These are phyloP conservation scores for Leucophenga maculata DNA, from an alignment of 2,888 invertebrate genomes.

Conservation along the genomic window DNA sequence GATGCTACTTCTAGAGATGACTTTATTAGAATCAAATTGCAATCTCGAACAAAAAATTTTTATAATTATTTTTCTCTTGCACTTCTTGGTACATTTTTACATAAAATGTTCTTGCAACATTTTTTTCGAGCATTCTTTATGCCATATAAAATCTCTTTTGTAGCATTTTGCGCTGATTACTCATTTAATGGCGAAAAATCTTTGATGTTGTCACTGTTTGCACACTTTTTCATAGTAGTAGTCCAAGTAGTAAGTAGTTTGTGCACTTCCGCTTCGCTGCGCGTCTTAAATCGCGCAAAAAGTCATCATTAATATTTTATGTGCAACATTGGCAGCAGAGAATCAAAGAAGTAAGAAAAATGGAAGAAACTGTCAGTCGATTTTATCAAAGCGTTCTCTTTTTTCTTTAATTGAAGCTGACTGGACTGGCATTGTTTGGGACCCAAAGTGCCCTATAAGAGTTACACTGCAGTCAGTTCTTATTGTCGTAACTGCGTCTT, in stretches of 20 bases:
- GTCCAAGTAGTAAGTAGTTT: not conserved
- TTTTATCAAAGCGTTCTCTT: constrained; percentile 31
- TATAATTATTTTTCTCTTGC: no score
- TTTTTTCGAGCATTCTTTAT: no score
- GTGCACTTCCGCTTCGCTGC: constrained; percentile 22
- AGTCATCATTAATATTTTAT: constrained; percentile 51
- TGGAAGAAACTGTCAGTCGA: not conserved
- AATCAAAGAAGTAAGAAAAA: constrained; percentile 9
- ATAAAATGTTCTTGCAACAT: no score
- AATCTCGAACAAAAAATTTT: no score
- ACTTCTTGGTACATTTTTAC: no score
- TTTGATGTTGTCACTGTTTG: not conserved
- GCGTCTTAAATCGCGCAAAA: not conserved
- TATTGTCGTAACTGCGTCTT: no score
- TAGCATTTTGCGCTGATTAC: constrained; percentile 32
- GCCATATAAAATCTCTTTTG: no score
- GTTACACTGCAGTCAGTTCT: no score
- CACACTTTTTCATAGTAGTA: not conserved
- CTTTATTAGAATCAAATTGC: no score
- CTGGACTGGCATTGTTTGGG: constrained; percentile 26
- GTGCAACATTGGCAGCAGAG: constrained; percentile 36
- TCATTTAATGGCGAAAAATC: constrained; percentile 29
- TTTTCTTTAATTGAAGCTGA: constrained; percentile 49
- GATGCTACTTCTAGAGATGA: no score
- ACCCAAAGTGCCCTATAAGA: not conserved